Evolutionary conservation across 1,140 invertebrate species (phyloP), one percentile per base, ranked within the genome.

Genomic region (Drosophila biarmipes): DNA sequence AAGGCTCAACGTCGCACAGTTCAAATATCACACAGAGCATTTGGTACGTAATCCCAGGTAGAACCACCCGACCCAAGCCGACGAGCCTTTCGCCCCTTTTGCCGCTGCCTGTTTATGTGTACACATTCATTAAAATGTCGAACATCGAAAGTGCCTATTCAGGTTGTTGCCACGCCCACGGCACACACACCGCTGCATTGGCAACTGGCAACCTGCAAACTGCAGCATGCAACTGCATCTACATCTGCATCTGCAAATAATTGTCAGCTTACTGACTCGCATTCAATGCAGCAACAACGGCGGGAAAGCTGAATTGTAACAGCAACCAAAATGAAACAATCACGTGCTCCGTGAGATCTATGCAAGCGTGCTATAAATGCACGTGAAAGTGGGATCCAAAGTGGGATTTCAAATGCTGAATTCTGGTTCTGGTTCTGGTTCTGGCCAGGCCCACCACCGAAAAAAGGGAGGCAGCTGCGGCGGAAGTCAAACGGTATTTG

Each of bases 111-210:
- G 84, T 89, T 87, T 89, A 87, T 87, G 84, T 89, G 84, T 87
- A 89, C 84, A 87, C 84, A 87, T 87, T 87, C 84, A 87, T 87
- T 87, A 87, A 87, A 87, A 89, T 89, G 84, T 89, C 84, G 84
- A 89, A 87, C 84, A 87, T 87, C 84, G 84, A 87, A 87, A 87
- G 84, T 87, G 84, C 84, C 84, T 74, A 87, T 87, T 87, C 84
- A 89, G 84, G 84, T 89, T 89, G 79, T 62, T 86, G 78, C 79
- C 81, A 87, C 78, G 77, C 64, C 84, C 58, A 78, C 82, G 66
- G 73, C 77, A 46, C 73, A 77, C 59, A 48, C 56, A 67, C 69
- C 62, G 57, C 57, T 48, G 62, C 62, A 62, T 56, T 17, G 1
- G 46, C 27, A 31, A 24, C 24, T 58, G 27, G 63, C 69, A 73